phyloP scores from a whole-genome alignment of 2,797 vertebrate species.

The Falco peregrinus region DNA sequence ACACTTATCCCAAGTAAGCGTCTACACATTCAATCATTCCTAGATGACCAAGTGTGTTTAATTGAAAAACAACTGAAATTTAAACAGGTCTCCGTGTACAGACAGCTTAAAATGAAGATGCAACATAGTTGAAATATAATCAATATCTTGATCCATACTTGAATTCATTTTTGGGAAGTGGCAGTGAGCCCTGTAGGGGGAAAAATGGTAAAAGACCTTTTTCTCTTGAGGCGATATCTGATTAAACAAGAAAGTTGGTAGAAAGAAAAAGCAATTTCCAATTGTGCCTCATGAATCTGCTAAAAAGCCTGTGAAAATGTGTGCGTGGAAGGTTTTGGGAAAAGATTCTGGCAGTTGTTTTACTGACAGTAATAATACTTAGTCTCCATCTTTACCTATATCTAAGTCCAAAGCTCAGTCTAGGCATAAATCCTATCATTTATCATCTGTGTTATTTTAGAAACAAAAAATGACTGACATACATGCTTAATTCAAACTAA shows the following conservation, averaged over 20 bases:
- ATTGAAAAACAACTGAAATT: neutral
- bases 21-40: neutral
- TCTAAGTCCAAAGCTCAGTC: neutral
- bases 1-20: rapidly evolving
- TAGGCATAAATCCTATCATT: conserved; percentile 39
- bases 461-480: conserved; percentile 52
- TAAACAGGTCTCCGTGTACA: neutral
- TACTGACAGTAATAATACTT: neutral
- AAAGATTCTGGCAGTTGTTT: neutral
- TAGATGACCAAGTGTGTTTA: neutral
- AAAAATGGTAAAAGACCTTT: neutral
- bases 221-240: neutral
- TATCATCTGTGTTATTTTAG: conserved; percentile 55
- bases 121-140: neutral
- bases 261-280: neutral
- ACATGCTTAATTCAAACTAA: conserved; percentile 77
- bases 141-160: neutral
- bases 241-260: neutral
- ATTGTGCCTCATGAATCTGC: neutral
- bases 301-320: neutral
- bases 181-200: no score
- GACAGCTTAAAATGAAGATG: neutral
- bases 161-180: neutral
- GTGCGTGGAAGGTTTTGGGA: neutral
- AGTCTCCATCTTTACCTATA: no score